A percentile compares a stretch with the other conserved stretches of the same genome.
phyloP scores from a whole-genome alignment of 1,140 invertebrate species.

The Dermatophagoides farinae region DNA sequence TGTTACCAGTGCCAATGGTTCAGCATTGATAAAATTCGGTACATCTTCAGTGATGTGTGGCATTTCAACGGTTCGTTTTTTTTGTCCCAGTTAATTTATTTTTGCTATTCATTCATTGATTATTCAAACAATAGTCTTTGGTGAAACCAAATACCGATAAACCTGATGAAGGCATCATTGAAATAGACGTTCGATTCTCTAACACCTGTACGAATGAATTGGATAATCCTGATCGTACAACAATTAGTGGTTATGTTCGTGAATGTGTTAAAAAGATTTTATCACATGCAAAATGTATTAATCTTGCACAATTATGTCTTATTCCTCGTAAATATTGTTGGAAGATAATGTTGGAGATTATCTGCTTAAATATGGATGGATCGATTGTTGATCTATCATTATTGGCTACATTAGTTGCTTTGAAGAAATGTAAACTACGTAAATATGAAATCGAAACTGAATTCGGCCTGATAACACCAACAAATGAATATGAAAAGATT shows the following conservation, averaged over 20 bases:
- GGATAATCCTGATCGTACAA: slow-evolving; percentile 1
- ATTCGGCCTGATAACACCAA: neutral
- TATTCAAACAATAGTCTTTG: neutral
- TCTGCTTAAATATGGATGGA: slow-evolving; percentile 3
- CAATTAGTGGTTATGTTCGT: neutral
- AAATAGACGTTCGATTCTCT: neutral
- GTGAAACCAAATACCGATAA: neutral
- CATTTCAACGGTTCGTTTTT: neutral
- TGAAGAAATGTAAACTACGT: neutral
- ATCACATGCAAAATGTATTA: neutral
- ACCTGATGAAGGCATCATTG: neutral
- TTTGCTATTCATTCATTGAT: neutral
- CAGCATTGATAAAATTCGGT: neutral
- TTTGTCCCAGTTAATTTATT: neutral
- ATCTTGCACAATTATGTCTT: neutral
- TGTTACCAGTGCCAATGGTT: neutral
- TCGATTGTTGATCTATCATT: slow-evolving; percentile 3
- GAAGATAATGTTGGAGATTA: slow-evolving; percentile 2
- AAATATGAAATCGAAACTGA: slow-evolving; percentile 2
- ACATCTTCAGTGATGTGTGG: slow-evolving; percentile 1
- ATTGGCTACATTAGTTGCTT: neutral
- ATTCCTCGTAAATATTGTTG: neutral
- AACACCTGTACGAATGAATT: neutral
- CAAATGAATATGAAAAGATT: neutral
- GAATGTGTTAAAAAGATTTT: neutral